A percentile compares a stretch with the other conserved stretches of the same genome.
Conservation (phyloP, 2,113 vertebrate genomes). For the Patagioenas fasciata region DNA sequence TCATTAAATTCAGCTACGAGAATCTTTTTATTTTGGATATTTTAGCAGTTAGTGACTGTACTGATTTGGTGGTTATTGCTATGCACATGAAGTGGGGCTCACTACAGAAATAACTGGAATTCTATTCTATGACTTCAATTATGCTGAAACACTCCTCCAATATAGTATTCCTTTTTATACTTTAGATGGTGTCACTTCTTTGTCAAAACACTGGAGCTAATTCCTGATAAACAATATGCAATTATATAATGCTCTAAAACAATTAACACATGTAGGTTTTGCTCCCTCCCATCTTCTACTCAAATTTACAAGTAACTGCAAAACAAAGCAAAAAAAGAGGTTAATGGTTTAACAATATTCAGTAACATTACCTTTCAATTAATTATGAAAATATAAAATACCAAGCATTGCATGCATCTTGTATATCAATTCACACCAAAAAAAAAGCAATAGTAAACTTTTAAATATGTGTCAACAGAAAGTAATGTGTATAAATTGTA, state of each 20-base stretch:
- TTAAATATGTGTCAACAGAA: not conserved
- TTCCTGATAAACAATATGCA: not conserved
- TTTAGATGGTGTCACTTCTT: not conserved
- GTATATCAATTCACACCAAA: not conserved
- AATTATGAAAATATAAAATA: not conserved
- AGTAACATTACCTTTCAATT: not conserved
- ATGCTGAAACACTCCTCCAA: not conserved
- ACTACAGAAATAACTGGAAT: not conserved
- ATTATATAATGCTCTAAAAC: not conserved
- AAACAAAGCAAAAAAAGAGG: not conserved
- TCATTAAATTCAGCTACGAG: not conserved
- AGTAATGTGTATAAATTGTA: not conserved
- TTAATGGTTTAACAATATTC: not conserved
- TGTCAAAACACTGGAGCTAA: not conserved
- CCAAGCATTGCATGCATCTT: not conserved
- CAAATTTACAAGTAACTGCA: not conserved
- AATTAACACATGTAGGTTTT: not conserved
- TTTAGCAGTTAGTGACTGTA: not conserved
- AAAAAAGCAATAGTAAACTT: not conserved
- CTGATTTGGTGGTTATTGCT: not conserved
- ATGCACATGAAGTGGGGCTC: not conserved
- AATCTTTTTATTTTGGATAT: not conserved
- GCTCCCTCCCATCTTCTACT: not conserved
- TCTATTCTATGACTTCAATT: not conserved
- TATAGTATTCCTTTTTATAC: not conserved